Base-by-base conservation (phyloP, 92 coral and sea anemone species). In the Epizoanthus ramosus region DNA sequence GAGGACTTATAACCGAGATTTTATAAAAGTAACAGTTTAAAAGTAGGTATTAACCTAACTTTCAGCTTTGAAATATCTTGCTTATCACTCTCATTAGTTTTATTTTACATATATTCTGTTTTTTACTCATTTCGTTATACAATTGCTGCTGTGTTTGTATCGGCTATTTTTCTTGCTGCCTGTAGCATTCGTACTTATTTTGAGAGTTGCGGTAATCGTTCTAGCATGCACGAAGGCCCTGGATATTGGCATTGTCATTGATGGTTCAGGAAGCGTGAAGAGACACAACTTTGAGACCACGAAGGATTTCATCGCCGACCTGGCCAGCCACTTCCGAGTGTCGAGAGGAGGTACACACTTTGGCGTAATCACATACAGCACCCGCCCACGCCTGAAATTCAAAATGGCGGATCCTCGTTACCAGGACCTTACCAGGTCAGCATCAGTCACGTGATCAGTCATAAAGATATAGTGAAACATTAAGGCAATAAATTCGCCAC, bases 241-340 rank as follows among this genome's bases (percentile, higher is more conserved):
- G 63, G 97, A 92, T 53, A 84, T 92, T 8, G 97, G 93, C 2
- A 85, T 92, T 63, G 85, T 90, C 73, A 85, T 92, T 21, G 97
- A 92, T 56, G 90, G 89, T n/a, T 92, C 97, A 13, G 94, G 97
- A 47, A 92, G 97, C 43, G 93, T 92, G 13, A 53, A 88, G 18
- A 69, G 31, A 12, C 23, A 43, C 57, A 92, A 92, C 90, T 92
- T 92, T 77, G 35, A 73, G 68, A 90, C 39, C 24, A 91, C 92
- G 3, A 88, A 87, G 58, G 75, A 57, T 17, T 90, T 90, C 71
- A 85, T 92, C 12, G 74, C 84, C 63, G 68, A 74, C 2, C 75
- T 92, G 17, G 86, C 86, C 57, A 81, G 85, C 18, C 97, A 92
- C 80, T 92, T 87, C 80, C 37, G 68, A 53, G 87, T 92, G 65